These are phyloP conservation scores for Tachyglossus aculeatus DNA, from an alignment of 2,797 vertebrate genomes.

Conservation along the genomic window DNA sequence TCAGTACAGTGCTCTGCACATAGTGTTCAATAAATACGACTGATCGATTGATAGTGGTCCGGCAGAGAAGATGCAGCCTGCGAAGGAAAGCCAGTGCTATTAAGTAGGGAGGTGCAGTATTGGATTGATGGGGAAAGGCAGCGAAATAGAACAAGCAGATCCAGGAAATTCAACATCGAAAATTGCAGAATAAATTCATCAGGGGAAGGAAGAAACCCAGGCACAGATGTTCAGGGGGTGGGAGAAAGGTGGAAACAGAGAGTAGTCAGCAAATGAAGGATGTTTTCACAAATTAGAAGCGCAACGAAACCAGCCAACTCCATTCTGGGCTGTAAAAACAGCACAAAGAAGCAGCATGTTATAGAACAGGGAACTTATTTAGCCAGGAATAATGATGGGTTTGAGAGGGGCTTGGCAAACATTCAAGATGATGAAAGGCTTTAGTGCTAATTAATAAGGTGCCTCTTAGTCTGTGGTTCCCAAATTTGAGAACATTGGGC, in stretches of 20 bases:
- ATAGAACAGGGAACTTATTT: conserved; percentile 1
- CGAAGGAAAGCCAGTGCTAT: too few relatives aligned
- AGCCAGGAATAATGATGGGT: conserved; percentile 28
- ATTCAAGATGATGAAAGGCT: background rate
- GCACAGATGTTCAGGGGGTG: conserved; percentile 6
- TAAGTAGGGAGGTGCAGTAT: too few relatives aligned
- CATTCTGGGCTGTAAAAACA: conserved; percentile 18
- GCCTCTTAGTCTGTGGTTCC: background rate
- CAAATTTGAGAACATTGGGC: background rate
- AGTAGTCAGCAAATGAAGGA: conserved; percentile 10
- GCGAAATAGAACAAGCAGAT: too few relatives aligned
- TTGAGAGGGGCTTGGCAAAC: conserved; percentile 4
- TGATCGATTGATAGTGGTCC: too few relatives aligned
- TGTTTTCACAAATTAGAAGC: background rate
- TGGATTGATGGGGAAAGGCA: too few relatives aligned
- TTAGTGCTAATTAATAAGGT: background rate
- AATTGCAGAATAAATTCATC: too few relatives aligned
- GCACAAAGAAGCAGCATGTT: background rate
- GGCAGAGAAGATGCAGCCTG: too few relatives aligned
- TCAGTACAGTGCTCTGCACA: too few relatives aligned
- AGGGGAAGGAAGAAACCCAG: too few relatives aligned
- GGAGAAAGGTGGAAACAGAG: conserved; percentile 6
- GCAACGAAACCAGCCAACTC: background rate
- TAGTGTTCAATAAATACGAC: too few relatives aligned
- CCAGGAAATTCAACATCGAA: too few relatives aligned